phyloP scores from a whole-genome alignment of 2,797 vertebrate genomes.

The Neostethus bicornis region DNA sequence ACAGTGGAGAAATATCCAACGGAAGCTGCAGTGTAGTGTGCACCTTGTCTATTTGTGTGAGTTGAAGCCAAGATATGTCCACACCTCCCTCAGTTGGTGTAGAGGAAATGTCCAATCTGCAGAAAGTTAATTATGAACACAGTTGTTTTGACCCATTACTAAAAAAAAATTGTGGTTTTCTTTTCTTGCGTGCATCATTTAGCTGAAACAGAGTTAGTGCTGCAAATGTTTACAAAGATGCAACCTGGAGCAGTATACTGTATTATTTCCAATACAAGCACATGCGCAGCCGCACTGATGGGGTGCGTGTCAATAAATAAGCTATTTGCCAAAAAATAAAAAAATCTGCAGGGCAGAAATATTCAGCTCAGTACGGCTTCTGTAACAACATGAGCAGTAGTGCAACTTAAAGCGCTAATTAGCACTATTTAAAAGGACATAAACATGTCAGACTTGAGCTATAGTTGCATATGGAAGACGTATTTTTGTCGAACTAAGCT shows the following conservation, averaged over 20 bases:
- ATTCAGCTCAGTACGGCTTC: too few species aligned
- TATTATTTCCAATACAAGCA: too few species aligned
- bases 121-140: slow-evolving; percentile 34
- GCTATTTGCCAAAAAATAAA: too few species aligned
- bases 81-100: slow-evolving; percentile 27
- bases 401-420: too few species aligned
- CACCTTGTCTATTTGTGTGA: slow-evolving; percentile 36
- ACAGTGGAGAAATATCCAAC: slow-evolving; percentile 28
- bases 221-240: slow-evolving; percentile 8
- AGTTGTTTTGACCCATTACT: slow-evolving; percentile 36
- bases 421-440: too few species aligned
- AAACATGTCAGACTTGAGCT: too few species aligned
- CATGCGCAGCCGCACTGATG: too few species aligned
- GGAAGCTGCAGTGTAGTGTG: slow-evolving; percentile 25
- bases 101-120: slow-evolving; percentile 24
- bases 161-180: slow-evolving; percentile 2
- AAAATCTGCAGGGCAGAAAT: too few species aligned
- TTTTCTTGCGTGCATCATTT: background rate
- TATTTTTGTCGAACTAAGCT: too few species aligned
- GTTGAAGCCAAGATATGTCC: slow-evolving; percentile 25
- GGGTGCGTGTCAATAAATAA: too few species aligned
- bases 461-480: too few species aligned
- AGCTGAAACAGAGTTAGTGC: slow-evolving; percentile 21
- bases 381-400: too few species aligned
- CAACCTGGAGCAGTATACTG: background rate